Evolutionary conservation across 1,140 invertebrate genomes (phyloP).

Genomic region (Limonius californicus): DNA sequence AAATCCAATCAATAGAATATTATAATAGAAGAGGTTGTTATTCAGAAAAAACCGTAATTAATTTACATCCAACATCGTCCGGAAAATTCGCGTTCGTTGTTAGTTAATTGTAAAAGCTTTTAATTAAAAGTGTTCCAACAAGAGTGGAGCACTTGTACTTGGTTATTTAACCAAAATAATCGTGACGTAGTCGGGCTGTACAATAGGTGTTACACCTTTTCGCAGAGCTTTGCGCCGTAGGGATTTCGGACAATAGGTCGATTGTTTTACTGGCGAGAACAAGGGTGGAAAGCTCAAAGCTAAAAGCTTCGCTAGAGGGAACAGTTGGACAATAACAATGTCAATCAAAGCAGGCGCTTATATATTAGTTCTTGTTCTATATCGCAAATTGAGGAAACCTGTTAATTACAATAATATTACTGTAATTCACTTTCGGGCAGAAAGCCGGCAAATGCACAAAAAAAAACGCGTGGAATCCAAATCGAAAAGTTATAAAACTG

Average conservation of each 20-base stretch:
- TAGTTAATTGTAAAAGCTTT: too few relatives aligned
- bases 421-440: background rate
- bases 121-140: too few relatives aligned
- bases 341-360: slow-evolving; percentile 28
- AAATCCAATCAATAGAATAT: too few relatives aligned
- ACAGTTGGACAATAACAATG: slow-evolving; percentile 32
- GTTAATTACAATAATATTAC: background rate
- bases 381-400: background rate
- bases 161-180: background rate
- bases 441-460: too few relatives aligned
- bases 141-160: too few relatives aligned
- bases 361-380: slow-evolving; percentile 10
- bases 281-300: slow-evolving; percentile 21
- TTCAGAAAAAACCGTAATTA: too few relatives aligned
- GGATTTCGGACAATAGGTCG: slow-evolving; percentile 28
- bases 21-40: too few relatives aligned
- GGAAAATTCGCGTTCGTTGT: too few relatives aligned
- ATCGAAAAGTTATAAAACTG: background rate
- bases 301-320: slow-evolving; percentile 28
- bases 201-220: slow-evolving; percentile 17
- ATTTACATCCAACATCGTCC: too few relatives aligned
- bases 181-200: background rate
- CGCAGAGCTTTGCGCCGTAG: slow-evolving; percentile 23
- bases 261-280: slow-evolving; percentile 24
- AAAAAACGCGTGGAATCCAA: background rate